Base-by-base conservation (phyloP, 2,797 vertebrate genomes). In the Emydoidea blandingii region DNA sequence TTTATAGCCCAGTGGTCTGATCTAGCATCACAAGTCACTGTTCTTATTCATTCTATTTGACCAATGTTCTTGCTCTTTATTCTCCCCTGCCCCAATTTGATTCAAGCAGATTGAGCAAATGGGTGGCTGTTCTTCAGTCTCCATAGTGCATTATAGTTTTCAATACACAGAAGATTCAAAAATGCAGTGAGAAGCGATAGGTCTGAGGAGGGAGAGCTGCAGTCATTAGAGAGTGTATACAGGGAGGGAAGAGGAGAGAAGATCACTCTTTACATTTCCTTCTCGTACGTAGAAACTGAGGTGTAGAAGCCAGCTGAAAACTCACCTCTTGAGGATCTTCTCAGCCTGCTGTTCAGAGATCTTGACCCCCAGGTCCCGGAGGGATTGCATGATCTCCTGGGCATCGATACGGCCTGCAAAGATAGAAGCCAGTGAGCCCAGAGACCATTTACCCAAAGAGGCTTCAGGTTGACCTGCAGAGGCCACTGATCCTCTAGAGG, bases 281-380 rank as follows among this genome's bases (percentile, higher is more conserved):
- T 87, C n/a, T 86, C 85, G 81, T 21, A 31, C 12, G 62, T 62
- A 41, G 23, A 80, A 56, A 44, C n/a, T 25, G 41, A 31, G 83
- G 57, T 7, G 19, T 31, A 79, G 74, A 27, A 23, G 12, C 0
- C 31, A 92, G 53, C 2, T 23, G 9, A 59, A 83, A 41, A 85
- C 98, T 98, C 81, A 99, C 99, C 99, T 99, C 96, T 98, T 99
- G 52, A 99, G 98, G 87, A 99, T 99, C 94, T 99, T 99, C 91
- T 99, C 99, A 0, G 99, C 99, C 98, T 99, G 99, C 89, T 99
- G 99, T 86, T 99, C 99, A 1, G 99, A 99, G 97, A 99, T 99
- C 97, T 99, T 99, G 93, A 99, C 99, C 3, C 99, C 99, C 85
- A 99, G 98, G 97, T 99, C 99, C 78, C 99, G 98, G n/a, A 99